Conservation (phyloP, 2,113 vertebrate genomes). For the Chlorodrepanis virens region DNA sequence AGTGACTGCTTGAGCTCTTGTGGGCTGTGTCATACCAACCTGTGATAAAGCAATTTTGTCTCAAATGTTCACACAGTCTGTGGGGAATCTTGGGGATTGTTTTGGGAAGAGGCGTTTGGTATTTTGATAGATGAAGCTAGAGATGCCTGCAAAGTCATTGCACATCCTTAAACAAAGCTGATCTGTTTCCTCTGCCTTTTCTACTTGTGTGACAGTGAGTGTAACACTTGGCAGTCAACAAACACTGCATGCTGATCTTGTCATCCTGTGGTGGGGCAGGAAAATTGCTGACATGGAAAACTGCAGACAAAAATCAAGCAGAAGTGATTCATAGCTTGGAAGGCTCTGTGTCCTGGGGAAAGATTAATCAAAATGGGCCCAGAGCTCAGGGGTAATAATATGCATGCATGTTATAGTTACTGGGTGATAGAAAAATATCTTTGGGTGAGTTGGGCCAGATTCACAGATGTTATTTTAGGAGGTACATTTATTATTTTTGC, state of each 20-base stretch:
- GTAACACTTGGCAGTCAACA: slow-evolving; percentile 46
- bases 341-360: slow-evolving; percentile 30
- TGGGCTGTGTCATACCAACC: not conserved
- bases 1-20: not conserved
- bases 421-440: slow-evolving; percentile 48
- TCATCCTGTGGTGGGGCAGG: slow-evolving; percentile 40
- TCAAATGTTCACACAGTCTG: not conserved
- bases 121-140: not conserved
- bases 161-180: not conserved
- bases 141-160: not conserved
- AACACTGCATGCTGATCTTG: slow-evolving; percentile 18
- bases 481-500: slow-evolving; percentile 30
- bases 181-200: slow-evolving; percentile 6
- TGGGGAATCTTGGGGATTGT: not conserved
- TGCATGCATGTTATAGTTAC: slow-evolving; percentile 11
- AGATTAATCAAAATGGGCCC: slow-evolving; percentile 45
- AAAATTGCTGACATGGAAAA: slow-evolving; percentile 64
- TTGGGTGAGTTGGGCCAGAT: not conserved
- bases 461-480: slow-evolving; percentile 43
- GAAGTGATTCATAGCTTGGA: slow-evolving; percentile 56
- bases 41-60: not conserved
- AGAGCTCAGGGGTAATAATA: slow-evolving; percentile 15
- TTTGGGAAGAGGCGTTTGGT: not conserved
- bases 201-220: slow-evolving; percentile 12
- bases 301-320: slow-evolving; percentile 46